Evolutionary conservation across 2,888 invertebrate genomes (phyloP).

Genomic region (Xestia sexstrigata): DNA sequence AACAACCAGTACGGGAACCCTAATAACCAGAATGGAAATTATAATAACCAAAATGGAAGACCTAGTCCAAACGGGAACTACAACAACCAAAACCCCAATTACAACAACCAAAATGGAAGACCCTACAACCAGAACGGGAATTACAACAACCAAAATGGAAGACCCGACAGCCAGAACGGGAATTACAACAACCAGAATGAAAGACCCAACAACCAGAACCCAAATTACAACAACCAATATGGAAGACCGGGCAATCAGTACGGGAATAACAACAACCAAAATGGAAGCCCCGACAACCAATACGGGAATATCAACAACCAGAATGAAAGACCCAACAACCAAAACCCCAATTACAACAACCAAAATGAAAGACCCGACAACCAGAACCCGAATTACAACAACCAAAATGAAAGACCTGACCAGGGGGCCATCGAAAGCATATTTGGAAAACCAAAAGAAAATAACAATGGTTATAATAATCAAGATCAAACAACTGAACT

Average conservation of each 20-base stretch:
- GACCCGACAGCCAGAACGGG: constrained; percentile 3
- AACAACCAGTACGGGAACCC: constrained; percentile 58
- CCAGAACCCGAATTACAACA: constrained; percentile 19
- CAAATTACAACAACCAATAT: constrained; percentile 5
- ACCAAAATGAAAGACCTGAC: constrained; percentile 32
- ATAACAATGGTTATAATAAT: constrained; percentile 43
- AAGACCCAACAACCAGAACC: constrained; percentile 14
- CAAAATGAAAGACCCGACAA: constrained; percentile 23
- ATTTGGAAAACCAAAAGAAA: constrained; percentile 42
- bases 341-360: constrained; percentile 11
- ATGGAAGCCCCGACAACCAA: constrained; percentile 18
- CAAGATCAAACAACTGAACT: constrained; percentile 43
- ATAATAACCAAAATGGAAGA: constrained; percentile 24
- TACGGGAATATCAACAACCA: constrained; percentile 22
- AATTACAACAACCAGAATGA: constrained; percentile 24
- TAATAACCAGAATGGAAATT: constrained; percentile 48
- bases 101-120: constrained; percentile 1
- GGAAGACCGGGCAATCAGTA: constrained; percentile 20
- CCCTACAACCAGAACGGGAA: constrained; percentile 14
- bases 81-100: constrained; percentile 25
- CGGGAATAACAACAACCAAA: constrained; percentile 14
- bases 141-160: constrained; percentile 31
- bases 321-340: constrained; percentile 19
- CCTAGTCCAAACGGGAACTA: constrained; percentile 26
- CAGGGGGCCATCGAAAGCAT: constrained; percentile 26